phyloP scores from a whole-genome alignment of 2,888 invertebrate genomes.

The Xestia sexstrigata region DNA sequence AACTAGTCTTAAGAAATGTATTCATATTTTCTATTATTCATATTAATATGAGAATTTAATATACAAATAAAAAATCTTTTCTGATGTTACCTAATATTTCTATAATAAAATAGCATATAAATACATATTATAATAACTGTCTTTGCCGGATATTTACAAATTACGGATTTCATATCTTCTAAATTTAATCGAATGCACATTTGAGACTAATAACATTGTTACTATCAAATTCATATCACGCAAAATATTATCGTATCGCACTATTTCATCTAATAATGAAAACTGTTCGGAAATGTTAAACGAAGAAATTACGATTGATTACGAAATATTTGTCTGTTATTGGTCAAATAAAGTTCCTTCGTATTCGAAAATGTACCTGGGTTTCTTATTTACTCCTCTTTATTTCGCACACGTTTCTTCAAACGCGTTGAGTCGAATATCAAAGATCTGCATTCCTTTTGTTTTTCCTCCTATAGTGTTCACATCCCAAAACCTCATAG shows the following conservation, averaged over 20 bases:
- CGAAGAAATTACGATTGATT: constrained; percentile 76
- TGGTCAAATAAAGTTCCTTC: constrained; percentile 90
- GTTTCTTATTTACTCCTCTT: constrained; percentile 59
- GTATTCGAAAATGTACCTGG: constrained; percentile 73
- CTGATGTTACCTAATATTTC: constrained; percentile 82
- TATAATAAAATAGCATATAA: constrained; percentile 74
- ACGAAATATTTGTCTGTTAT: constrained; percentile 83
- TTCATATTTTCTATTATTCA: constrained; percentile 88
- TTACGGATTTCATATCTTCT: constrained; percentile 80
- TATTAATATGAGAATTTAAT: constrained; percentile 82
- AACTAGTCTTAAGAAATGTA: constrained; percentile 87
- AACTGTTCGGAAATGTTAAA: constrained; percentile 76
- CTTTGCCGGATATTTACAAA: constrained; percentile 81
- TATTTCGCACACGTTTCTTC: not conserved
- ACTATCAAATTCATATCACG: constrained; percentile 84
- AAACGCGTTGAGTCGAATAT: constrained; percentile 7
- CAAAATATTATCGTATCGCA: constrained; percentile 81
- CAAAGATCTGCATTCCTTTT: constrained; percentile 5
- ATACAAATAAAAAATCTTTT: constrained; percentile 80
- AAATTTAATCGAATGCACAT: constrained; percentile 80
- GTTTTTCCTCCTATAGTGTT: not conserved
- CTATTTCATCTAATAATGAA: constrained; percentile 81
- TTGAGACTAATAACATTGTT: constrained; percentile 72
- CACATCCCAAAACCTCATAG: not conserved
- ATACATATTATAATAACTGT: constrained; percentile 70